Conservation (phyloP, 1,140 invertebrate genomes). For the Drosophila kikkawai region DNA sequence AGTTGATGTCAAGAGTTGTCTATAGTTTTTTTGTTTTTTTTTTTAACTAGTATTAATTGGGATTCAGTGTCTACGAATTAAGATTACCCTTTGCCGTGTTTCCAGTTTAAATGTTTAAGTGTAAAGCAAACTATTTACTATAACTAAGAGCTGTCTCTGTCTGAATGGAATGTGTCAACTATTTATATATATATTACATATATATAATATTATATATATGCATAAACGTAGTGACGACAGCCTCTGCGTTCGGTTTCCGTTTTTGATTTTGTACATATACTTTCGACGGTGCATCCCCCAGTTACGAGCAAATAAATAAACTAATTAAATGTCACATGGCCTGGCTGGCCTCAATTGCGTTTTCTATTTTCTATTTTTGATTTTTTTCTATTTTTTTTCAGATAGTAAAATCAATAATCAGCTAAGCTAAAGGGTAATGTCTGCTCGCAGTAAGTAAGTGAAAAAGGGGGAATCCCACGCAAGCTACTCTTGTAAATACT, state of each 20-base stretch:
- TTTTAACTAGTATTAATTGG: conserved; percentile 21
- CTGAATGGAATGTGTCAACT: conserved; percentile 54
- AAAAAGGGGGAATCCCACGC: background rate
- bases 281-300: conserved; percentile 35
- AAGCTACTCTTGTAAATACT: background rate
- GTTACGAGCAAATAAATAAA: conserved; percentile 39
- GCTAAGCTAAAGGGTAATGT: background rate
- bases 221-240: background rate
- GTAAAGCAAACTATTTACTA: conserved; percentile 35
- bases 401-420: background rate
- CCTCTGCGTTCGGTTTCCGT: background rate
- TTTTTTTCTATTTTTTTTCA: background rate
- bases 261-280: conserved; percentile 35
- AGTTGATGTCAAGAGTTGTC: conserved; percentile 13
- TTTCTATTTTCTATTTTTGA: background rate
- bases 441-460: background rate
- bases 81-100: conserved; percentile 42
- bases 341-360: conserved; percentile 4
- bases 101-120: conserved; percentile 58
- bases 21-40: conserved; percentile 28
- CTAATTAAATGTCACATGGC: conserved; percentile 42
- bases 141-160: conserved; percentile 58
- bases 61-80: conserved; percentile 58
- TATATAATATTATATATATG: background rate
- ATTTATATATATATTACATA: conserved; percentile 1